Conservation (phyloP, 2,113 vertebrate species). For the Tinamus guttatus region DNA sequence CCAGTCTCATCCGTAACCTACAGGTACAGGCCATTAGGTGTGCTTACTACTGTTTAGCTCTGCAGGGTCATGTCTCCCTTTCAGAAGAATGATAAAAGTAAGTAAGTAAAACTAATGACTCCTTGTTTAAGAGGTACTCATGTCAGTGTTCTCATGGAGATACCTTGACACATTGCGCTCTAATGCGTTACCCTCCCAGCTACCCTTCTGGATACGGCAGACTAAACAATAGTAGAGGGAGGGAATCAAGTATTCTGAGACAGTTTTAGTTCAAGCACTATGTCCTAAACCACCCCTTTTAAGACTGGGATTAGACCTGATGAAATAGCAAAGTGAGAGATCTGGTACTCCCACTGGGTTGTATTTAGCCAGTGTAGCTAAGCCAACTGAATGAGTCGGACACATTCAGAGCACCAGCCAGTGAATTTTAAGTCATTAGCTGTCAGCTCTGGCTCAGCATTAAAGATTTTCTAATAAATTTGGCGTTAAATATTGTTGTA, state of each 20-base stretch:
- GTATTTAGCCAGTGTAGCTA: not conserved
- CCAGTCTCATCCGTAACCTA: not conserved
- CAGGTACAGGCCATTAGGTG: not conserved
- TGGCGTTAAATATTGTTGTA: not conserved
- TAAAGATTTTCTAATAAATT: not conserved
- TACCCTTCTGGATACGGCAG: not conserved
- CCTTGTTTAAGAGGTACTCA: not conserved
- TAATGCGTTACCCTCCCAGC: not conserved
- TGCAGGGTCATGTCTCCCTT: not conserved
- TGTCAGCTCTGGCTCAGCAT: constrained; percentile 2
- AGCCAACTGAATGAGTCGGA: not conserved
- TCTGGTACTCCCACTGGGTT: not conserved
- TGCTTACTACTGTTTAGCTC: not conserved
- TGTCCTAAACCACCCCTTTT: not conserved
- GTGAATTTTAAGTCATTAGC: not conserved
- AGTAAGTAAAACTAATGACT: not conserved
- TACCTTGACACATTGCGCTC: not conserved
- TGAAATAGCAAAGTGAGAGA: not conserved
- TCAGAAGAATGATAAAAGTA: not conserved
- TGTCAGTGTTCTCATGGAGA: not conserved
- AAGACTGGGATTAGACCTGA: not conserved
- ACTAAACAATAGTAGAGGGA: not conserved
- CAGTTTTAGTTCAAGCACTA: not conserved
- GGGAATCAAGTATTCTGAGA: not conserved
- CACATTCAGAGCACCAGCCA: not conserved